These are phyloP conservation scores for Lycaon pictus DNA, from an alignment of 2,113 vertebrate species.

Conservation along the genomic window DNA sequence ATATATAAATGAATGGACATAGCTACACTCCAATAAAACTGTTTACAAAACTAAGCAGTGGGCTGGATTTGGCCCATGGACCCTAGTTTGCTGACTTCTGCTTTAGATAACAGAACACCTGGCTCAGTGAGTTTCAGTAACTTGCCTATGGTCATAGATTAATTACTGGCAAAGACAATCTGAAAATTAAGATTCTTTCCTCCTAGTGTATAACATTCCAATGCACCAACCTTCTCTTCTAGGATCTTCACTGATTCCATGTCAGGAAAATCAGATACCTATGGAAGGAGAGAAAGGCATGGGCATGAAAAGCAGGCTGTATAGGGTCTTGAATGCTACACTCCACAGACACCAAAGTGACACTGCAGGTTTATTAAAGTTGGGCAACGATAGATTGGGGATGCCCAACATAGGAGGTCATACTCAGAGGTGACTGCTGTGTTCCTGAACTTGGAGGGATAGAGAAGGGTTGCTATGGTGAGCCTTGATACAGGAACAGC, in stretches of 20 bases:
- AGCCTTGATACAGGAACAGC: accelerated
- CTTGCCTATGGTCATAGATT: background rate
- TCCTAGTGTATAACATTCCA: background rate
- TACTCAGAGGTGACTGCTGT: accelerated
- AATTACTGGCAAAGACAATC: background rate
- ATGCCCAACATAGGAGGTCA: background rate
- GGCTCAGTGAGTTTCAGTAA: background rate
- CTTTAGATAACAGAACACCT: background rate
- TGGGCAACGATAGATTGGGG: accelerated
- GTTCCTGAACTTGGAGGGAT: accelerated
- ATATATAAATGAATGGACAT: background rate
- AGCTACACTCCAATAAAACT: background rate
- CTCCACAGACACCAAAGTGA: no score
- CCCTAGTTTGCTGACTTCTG: background rate
- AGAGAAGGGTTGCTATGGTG: background rate
- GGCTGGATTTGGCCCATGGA: background rate
- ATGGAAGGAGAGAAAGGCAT: background rate
- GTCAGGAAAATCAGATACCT: background rate
- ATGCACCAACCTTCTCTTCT: background rate
- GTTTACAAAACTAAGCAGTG: background rate
- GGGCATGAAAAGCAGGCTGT: background rate
- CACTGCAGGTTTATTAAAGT: background rate
- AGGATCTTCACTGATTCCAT: background rate
- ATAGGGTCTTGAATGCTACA: background rate
- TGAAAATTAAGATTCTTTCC: background rate